Conservation (phyloP, 1,140 invertebrate species). For the Drosophila subpulchrella region DNA sequence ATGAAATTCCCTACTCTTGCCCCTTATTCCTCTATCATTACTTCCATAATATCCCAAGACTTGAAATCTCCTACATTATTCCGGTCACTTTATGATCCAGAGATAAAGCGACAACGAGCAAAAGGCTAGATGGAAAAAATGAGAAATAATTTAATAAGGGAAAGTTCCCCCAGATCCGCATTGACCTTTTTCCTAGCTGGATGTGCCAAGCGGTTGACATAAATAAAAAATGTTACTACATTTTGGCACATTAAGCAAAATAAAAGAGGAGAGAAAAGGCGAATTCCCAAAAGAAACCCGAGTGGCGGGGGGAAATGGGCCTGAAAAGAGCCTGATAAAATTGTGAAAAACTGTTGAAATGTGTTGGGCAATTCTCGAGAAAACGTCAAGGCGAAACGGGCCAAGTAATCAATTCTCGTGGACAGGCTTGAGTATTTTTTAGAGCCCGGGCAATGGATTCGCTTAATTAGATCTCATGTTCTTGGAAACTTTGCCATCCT, state of each 20-base stretch:
- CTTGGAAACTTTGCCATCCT: slow-evolving; percentile 8
- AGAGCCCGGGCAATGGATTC: slow-evolving; percentile 5
- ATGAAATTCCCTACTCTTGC: no score
- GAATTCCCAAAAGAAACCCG: neutral
- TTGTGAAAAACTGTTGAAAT: slow-evolving; percentile 69
- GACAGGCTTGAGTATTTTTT: slow-evolving; percentile 42
- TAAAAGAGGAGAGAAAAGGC: slow-evolving; percentile 32
- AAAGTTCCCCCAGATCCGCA: slow-evolving; percentile 53
- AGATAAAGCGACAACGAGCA: slow-evolving; percentile 41
- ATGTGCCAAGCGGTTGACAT: slow-evolving; percentile 55
- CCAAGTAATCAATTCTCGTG: slow-evolving; percentile 62
- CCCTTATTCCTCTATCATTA: neutral
- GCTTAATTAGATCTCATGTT: slow-evolving; percentile 63
- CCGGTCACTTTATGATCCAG: slow-evolving; percentile 57
- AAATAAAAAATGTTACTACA: slow-evolving; percentile 76
- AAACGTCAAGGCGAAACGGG: slow-evolving; percentile 38
- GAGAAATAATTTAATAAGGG: slow-evolving; percentile 73
- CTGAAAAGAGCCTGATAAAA: slow-evolving; percentile 57
- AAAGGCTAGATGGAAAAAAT: slow-evolving; percentile 25
- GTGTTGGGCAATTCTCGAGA: slow-evolving; percentile 49
- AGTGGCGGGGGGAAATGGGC: slow-evolving; percentile 13
- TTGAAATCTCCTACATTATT: slow-evolving; percentile 30
- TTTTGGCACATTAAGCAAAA: slow-evolving; percentile 71
- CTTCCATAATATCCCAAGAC: neutral
- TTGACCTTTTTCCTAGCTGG: slow-evolving; percentile 59